Conservation (phyloP, 2,113 vertebrate genomes). For the Mastomys coucha region DNA sequence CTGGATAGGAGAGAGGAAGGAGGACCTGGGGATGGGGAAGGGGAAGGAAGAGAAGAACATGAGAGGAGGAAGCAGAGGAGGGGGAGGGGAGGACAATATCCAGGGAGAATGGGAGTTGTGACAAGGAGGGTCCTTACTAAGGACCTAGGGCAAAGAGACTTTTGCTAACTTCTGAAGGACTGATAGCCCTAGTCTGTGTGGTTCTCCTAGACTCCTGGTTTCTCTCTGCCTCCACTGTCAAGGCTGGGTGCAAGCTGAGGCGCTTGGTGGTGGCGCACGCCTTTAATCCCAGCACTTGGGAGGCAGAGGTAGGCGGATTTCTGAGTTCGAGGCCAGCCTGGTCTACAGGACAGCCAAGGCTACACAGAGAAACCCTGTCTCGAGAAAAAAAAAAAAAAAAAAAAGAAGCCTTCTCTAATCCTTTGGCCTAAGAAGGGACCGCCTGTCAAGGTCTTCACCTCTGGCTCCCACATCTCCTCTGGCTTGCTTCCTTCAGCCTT, state of each 20-base stretch:
- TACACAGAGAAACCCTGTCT: no score
- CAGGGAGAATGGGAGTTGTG: no score
- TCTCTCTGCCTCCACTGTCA: background rate
- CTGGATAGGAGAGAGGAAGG: background rate
- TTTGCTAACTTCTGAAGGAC: background rate
- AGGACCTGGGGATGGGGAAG: rapidly evolving
- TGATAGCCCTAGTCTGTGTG: background rate
- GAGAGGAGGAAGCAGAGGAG: no score
- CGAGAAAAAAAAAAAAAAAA: no score
- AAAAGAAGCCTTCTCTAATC: background rate
- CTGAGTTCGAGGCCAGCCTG: no score
- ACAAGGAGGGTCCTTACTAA: background rate
- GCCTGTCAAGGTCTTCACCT: background rate
- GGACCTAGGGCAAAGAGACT: background rate
- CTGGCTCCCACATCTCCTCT: background rate
- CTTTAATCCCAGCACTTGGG: no score
- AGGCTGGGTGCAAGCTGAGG: no score
- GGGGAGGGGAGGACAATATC: background rate
- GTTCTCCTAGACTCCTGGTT: background rate
- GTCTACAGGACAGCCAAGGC: no score
- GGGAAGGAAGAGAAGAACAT: no score
- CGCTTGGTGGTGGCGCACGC: no score
- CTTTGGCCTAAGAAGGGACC: background rate
- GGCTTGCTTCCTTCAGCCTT: background rate
- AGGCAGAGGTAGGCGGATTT: no score